Conservation (phyloP, 2,888 invertebrate species). For the Leptinotarsa haldemani region DNA sequence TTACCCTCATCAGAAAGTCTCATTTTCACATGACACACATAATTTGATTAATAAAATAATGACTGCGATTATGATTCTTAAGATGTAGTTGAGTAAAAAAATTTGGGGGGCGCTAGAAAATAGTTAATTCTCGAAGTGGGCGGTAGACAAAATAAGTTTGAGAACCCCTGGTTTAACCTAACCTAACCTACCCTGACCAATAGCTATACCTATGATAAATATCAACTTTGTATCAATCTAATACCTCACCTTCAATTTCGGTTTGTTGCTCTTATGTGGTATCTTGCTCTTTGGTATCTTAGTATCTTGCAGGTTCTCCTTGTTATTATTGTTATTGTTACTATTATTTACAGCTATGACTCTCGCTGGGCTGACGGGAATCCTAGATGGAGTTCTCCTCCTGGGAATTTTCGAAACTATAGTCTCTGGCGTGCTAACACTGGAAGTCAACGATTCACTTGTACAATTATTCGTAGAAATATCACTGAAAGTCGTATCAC, state of each 20-base stretch:
- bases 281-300: constrained; percentile 71
- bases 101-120: no score
- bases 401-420: constrained; percentile 73
- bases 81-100: no score
- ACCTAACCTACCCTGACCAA: no score
- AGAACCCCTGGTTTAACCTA: no score
- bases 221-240: not conserved
- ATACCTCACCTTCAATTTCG: constrained; percentile 62
- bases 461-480: constrained; percentile 67
- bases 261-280: constrained; percentile 66
- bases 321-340: constrained; percentile 52
- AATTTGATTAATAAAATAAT: no score
- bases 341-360: constrained; percentile 48
- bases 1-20: no score
- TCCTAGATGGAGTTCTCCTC: constrained; percentile 56
- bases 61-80: no score
- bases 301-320: constrained; percentile 56
- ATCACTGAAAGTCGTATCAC: constrained; percentile 60
- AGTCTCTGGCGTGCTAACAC: constrained; percentile 78
- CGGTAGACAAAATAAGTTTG: no score
- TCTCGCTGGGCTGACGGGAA: constrained; percentile 61
- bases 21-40: no score
- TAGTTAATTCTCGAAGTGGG: no score
- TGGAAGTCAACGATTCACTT: constrained; percentile 75
- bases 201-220: no score